Conservation (phyloP, 2,888 invertebrate genomes). For the Abscondita cerata region DNA sequence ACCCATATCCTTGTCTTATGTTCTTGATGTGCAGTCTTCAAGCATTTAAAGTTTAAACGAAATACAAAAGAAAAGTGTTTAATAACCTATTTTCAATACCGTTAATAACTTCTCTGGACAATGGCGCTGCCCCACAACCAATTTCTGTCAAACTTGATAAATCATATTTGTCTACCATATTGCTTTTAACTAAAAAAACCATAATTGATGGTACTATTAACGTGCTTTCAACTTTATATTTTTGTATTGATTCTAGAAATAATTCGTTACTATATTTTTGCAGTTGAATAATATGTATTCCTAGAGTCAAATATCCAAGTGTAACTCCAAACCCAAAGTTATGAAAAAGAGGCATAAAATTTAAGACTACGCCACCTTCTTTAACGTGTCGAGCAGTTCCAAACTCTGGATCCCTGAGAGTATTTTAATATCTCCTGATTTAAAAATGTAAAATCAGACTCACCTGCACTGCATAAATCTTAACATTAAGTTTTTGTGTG, state of each 20-base stretch:
- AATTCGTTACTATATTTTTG: constrained; percentile 72
- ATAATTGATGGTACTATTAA: constrained; percentile 82
- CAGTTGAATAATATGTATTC: constrained; percentile 52
- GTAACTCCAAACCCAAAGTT: constrained; percentile 43
- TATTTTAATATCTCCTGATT: neutral
- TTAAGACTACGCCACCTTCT: constrained; percentile 35
- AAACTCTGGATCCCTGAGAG: constrained; percentile 6
- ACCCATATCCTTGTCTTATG: neutral
- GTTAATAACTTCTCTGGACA: constrained; percentile 70
- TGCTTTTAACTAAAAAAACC: constrained; percentile 80
- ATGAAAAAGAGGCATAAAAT: constrained; percentile 45
- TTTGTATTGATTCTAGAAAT: constrained; percentile 72
- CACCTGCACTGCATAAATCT: constrained; percentile 5
- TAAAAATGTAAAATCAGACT: neutral
- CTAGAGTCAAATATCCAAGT: constrained; percentile 38
- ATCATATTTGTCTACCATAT: constrained; percentile 75
- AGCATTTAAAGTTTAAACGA: too few species aligned
- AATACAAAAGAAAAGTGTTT: too few species aligned
- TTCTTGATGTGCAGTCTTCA: neutral
- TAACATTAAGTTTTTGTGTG: constrained; percentile 62
- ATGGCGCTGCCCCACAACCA: constrained; percentile 78
- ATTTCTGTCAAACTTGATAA: constrained; percentile 70
- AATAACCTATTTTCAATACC: too few species aligned
- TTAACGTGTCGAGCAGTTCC: neutral
- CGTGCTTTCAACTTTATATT: constrained; percentile 68